Percentiles rank a stretch among this genome's conserved stretches.
These are phyloP conservation scores for Muricea muricata DNA, from an alignment of 92 coral and sea anemone genomes.

Conservation along the genomic window DNA sequence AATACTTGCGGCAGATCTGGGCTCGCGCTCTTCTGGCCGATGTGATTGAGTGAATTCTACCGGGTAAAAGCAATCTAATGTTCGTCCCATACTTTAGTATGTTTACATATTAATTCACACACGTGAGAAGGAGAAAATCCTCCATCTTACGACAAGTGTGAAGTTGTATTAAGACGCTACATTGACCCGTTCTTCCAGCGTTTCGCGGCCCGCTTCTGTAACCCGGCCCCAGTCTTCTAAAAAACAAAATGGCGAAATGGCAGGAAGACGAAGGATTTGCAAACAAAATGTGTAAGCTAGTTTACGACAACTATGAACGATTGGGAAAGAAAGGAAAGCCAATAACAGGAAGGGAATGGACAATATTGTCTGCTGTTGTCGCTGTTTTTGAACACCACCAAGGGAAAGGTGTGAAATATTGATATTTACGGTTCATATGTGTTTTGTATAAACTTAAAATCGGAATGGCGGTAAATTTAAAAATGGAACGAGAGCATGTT, in stretches of 20 bases:
- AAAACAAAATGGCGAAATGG: constrained; percentile 55
- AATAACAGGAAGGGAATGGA: constrained; percentile 81
- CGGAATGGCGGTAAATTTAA: constrained; percentile 16
- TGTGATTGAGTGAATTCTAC: too few species aligned
- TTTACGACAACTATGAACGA: constrained; percentile 75
- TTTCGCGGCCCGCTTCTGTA: background rate
- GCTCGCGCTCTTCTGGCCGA: too few species aligned
- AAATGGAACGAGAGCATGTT: background rate
- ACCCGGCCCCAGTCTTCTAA: background rate
- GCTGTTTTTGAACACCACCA: constrained; percentile 32
- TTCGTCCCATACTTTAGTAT: too few species aligned
- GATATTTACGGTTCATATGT: too few species aligned
- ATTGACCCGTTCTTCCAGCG: too few species aligned
- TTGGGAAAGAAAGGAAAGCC: constrained; percentile 95
- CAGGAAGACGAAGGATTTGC: constrained; percentile 74
- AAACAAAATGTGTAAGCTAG: constrained; percentile 64
- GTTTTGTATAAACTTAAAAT: too few species aligned
- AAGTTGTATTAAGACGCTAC: too few species aligned
- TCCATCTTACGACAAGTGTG: too few species aligned
- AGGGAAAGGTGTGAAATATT: constrained; percentile 34
- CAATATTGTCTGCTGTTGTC: constrained; percentile 85
- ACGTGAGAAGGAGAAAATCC: too few species aligned
- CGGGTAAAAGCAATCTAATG: too few species aligned
- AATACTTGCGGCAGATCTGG: too few species aligned
- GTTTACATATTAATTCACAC: too few species aligned